Conservation (phyloP, 2,113 vertebrate genomes). For the Manacus vitellinus region DNA sequence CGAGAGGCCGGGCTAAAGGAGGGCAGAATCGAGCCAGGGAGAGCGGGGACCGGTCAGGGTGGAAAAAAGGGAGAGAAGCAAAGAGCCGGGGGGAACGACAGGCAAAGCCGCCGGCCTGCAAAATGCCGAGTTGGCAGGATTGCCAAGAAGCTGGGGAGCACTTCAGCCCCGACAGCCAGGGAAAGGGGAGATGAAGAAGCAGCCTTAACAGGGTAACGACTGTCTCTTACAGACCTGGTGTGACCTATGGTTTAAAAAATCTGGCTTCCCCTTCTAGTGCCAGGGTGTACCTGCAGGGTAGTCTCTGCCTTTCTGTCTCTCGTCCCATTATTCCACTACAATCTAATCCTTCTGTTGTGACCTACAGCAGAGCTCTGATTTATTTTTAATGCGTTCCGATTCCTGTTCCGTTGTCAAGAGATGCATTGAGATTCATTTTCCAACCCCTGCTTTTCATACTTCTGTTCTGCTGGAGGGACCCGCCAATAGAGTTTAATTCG, state of each 20-base stretch:
- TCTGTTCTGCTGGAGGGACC: conserved; percentile 56
- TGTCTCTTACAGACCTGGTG: neutral
- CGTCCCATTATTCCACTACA: conserved; percentile 31
- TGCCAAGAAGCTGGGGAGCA: neutral
- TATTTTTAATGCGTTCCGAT: conserved; percentile 57
- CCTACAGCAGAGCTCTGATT: conserved; percentile 63
- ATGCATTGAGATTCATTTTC: conserved; percentile 63
- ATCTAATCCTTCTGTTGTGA: conserved; percentile 51
- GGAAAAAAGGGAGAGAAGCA: neutral
- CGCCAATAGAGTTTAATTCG: conserved; percentile 55
- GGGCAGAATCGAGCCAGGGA: neutral
- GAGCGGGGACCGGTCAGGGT: neutral
- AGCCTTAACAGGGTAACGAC: neutral
- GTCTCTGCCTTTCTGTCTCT: neutral
- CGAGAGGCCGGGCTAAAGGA: neutral
- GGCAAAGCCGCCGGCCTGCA: neutral
- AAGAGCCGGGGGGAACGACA: neutral
- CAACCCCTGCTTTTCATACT: conserved; percentile 48
- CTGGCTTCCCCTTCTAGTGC: neutral
- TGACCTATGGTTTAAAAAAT: neutral
- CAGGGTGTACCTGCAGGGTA: conserved; percentile 13
- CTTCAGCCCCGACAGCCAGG: neutral
- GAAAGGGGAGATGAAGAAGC: neutral
- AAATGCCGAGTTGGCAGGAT: neutral
- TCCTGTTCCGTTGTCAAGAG: conserved; percentile 43